Evolutionary conservation across 1,140 invertebrate species (phyloP).

Genomic region (Eciton burchellii): DNA sequence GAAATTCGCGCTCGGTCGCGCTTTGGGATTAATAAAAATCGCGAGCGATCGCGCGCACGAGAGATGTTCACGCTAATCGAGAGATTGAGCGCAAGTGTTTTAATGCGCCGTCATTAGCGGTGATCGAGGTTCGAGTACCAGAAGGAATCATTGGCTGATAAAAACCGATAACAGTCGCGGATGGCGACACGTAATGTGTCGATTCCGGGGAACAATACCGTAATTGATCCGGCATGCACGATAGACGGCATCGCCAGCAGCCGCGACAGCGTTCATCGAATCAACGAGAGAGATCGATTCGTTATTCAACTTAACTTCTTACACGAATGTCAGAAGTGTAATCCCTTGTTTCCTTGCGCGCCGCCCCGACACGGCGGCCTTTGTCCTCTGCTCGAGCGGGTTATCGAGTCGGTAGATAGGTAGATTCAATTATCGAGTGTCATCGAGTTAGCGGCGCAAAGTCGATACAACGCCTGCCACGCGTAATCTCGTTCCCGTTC

Average conservation of each 20-base stretch:
- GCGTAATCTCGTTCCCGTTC: slow-evolving; percentile 28
- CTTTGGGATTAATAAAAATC: slow-evolving; percentile 4
- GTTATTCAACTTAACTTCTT: slow-evolving; percentile 53
- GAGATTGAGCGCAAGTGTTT: too few relatives aligned
- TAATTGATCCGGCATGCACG: slow-evolving; percentile 56
- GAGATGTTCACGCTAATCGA: slow-evolving; percentile 30
- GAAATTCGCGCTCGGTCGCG: background rate
- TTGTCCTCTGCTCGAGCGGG: slow-evolving; percentile 43
- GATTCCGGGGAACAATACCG: slow-evolving; percentile 43
- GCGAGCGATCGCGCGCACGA: background rate
- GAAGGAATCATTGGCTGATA: slow-evolving; percentile 49
- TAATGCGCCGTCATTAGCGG: too few relatives aligned
- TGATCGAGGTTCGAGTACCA: slow-evolving; percentile 50
- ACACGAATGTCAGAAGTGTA: slow-evolving; percentile 50
- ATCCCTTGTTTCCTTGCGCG: slow-evolving; percentile 49
- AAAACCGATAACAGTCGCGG: slow-evolving; percentile 33
- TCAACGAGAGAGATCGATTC: slow-evolving; percentile 43
- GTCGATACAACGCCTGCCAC: slow-evolving; percentile 44
- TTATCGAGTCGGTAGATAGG: slow-evolving; percentile 43
- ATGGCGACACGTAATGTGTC: too few relatives aligned
- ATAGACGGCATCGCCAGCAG: slow-evolving; percentile 32
- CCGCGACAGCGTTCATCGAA: slow-evolving; percentile 18
- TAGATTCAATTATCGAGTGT: slow-evolving; percentile 57
- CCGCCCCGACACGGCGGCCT: slow-evolving; percentile 7
- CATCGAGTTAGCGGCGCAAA: slow-evolving; percentile 56